Percentiles rank a stretch among this genome's conserved stretches.
phyloP scores from a whole-genome alignment of 2,888 invertebrate genomes.

The Siphlonurus alternatus region DNA sequence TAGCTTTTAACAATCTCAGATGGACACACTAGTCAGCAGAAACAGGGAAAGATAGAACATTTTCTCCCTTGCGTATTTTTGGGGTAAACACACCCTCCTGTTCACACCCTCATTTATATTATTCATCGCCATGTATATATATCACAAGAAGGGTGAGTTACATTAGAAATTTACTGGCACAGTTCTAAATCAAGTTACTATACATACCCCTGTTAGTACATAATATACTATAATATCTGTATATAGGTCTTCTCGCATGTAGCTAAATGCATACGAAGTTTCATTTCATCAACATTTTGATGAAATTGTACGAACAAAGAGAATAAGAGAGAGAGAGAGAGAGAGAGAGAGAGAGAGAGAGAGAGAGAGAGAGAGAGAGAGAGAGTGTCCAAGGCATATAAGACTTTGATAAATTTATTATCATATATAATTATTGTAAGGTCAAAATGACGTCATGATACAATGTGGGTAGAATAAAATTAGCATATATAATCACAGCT shows the following conservation, averaged over 20 bases:
- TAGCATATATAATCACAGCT: neutral
- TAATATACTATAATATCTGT: too few species aligned
- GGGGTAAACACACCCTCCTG: neutral
- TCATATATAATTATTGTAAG: neutral
- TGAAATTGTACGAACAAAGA: too few species aligned
- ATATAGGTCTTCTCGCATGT: too few species aligned
- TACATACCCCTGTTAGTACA: too few species aligned
- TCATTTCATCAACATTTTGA: too few species aligned
- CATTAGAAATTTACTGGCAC: too few species aligned
- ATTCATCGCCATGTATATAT: neutral
- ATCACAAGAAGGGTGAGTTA: neutral
- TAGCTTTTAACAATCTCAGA: neutral
- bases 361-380: neutral
- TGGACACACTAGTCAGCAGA: neutral
- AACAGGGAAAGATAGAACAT: neutral
- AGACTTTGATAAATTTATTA: neutral
- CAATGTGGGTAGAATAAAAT: neutral
- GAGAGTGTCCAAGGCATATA: neutral
- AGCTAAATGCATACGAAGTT: too few species aligned
- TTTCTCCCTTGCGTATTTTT: neutral
- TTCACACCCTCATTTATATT: neutral
- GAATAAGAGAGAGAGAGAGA: too few species aligned
- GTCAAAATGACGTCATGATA: neutral
- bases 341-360: too few species aligned
- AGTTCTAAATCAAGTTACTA: neutral